Base-by-base conservation (phyloP, 2,888 invertebrate genomes). In the Pseudococcus viburni region DNA sequence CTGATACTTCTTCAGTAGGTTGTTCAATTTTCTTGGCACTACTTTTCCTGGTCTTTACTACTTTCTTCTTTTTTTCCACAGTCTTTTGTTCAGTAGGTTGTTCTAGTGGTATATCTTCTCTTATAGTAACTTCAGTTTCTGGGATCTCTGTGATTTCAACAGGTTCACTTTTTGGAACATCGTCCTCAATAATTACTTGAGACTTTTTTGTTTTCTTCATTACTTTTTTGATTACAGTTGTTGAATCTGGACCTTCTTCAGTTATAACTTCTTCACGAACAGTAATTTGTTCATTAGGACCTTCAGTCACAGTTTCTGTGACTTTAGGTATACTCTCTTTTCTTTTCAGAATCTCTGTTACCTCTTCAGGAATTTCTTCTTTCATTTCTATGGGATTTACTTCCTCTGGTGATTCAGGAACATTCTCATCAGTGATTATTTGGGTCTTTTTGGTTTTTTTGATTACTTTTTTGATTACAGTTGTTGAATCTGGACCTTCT, bases 221-320 rank as follows among this genome's bases (percentile, higher is more conserved):
- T 92, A 91, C 91, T 92, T 92, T 51, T 39, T 91, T 91, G 42
- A 90, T 89, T 91, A 92, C 92, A 90, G 92, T 93, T 90, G 93
- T 92, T 64, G 92, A 89, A 90, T 91, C 0, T 5, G 46, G 33
- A 33, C 55, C 59, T 39, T 83, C 59, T 90, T 90, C 90, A 90
- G 90, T 91, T 90, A 68, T 83, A 22, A 88, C 26, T 33, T 88
- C 88, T 19, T 42, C 51, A 9, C 26, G n/a, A 55, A 59, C 55
- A 26, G 55, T 33, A 39, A 33, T 15, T 39, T 51, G 85, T 12
- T 59, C 59, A 51, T 85, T 55, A 2, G 51, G 39, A 11, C 15
- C 19, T 55, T 85, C 85, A 15, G 26, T n/a, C 12, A 85, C 39
- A 1, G 26, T 12, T 51, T 51, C 84, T 1, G 51, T 51, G 2